These are phyloP conservation scores for Ornithoptera alexandrae DNA, from an alignment of 2,888 invertebrate species.

Conservation along the genomic window DNA sequence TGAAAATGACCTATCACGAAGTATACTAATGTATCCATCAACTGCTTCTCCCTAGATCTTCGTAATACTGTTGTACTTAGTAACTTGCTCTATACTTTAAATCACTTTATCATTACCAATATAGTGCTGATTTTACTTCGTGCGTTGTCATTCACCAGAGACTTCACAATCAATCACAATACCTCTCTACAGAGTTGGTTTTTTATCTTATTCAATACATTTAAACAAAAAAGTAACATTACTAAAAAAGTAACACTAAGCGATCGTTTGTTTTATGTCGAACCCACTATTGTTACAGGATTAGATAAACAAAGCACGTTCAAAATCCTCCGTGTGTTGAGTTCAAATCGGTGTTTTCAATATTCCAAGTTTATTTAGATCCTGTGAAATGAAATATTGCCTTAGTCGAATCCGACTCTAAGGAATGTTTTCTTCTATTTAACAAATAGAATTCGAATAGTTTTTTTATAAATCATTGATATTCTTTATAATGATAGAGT, in stretches of 20 bases:
- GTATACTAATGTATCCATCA: too few species aligned
- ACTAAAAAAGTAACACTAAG: slow-evolving; percentile 4
- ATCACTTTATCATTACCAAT: too few species aligned
- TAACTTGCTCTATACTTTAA: too few species aligned
- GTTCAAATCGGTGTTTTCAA: slow-evolving; percentile 21
- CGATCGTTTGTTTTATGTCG: slow-evolving; percentile 18
- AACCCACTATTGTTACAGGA: slow-evolving; percentile 16
- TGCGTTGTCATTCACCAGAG: too few species aligned
- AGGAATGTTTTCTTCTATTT: background rate
- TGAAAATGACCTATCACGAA: too few species aligned
- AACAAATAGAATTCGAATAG: background rate
- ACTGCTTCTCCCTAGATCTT: too few species aligned
- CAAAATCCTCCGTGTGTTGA: slow-evolving; percentile 19
- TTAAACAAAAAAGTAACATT: background rate
- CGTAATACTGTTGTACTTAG: too few species aligned
- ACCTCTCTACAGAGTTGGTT: too few species aligned
- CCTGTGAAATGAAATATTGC: slow-evolving; percentile 21
- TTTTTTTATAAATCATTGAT: background rate
- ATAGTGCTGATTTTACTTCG: too few species aligned
- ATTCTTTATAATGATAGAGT: too few species aligned
- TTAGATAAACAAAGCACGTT: slow-evolving; percentile 27
- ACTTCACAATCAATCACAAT: too few species aligned
- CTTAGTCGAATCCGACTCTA: slow-evolving; percentile 2
- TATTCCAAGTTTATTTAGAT: slow-evolving; percentile 25
- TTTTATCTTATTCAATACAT: background rate